Evolutionary conservation across 2,113 vertebrate species (phyloP).

Genomic region (Rhinichthys klamathensis): DNA sequence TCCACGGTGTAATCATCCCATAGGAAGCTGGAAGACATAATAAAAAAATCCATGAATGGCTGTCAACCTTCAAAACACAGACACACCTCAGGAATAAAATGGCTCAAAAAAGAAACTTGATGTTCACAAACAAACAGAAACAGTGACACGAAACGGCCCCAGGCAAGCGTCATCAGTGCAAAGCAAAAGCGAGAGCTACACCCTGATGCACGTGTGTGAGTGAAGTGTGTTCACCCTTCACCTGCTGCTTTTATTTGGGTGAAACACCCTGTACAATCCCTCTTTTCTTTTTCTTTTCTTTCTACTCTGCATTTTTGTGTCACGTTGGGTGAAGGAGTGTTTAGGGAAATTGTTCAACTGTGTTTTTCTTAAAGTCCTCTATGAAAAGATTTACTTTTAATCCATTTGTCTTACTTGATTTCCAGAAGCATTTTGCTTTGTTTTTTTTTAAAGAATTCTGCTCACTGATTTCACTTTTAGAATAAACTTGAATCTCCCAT

Average conservation of each 20-base stretch:
- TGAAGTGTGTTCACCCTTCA: constrained; percentile 4
- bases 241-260: constrained; percentile 26
- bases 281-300: constrained; percentile 43
- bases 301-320: constrained; percentile 44
- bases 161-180: neutral
- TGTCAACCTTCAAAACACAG: neutral
- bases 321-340: neutral
- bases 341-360: neutral
- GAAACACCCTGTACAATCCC: constrained; percentile 31
- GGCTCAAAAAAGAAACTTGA: neutral
- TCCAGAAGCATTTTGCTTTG: neutral
- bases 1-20: constrained; percentile 81
- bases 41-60: constrained; percentile 20
- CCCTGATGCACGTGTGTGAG: neutral
- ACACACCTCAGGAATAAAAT: constrained; percentile 34
- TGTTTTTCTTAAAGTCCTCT: neutral
- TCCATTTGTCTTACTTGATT: neutral
- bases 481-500: neutral
- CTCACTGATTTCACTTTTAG: neutral
- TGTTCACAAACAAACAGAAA: constrained; percentile 18
- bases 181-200: neutral
- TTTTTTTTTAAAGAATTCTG: neutral
- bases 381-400: neutral
- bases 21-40: constrained; percentile 75
- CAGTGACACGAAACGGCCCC: constrained; percentile 5